Evolutionary conservation across 2,113 vertebrate genomes (phyloP), one percentile per base, ranked within the genome.

Genomic region (Platichthys stellatus): DNA sequence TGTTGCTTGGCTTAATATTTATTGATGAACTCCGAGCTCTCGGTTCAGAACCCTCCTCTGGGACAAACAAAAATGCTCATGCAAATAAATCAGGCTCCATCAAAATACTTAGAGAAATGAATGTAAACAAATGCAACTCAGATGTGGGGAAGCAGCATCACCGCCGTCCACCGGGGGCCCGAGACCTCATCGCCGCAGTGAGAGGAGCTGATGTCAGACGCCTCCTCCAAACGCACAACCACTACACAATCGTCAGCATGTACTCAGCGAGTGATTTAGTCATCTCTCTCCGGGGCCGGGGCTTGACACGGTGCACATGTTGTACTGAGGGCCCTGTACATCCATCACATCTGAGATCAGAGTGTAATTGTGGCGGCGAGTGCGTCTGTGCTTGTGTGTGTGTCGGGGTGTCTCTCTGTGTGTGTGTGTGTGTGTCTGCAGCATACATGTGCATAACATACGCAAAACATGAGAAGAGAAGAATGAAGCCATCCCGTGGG

Each of bases 101-200:
- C 74, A 76, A 84, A 31, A 86, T 56, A 53, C 77, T 82, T 70
- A 87, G 81, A 90, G 84, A 86, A 88, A 90, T 85, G 82, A 82
- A 86, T 76, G 82, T 87, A 90, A 91, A 88, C 81, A 88, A 90
- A 89, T 83, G 78, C 82, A 59, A 88, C 77, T 92, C 86, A 90
- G 87, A 90, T 87, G 86, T 90, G 76, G 72, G 40, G 40, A 65
- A 77, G 59, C 17, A 2, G 53, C 86, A 74, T 80, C 69, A n/a
- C 5, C 18, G 63, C 1, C 6, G 45, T 76, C 78, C 76, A 4
- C 26, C 3, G 58, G 78, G 78, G 71, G 66, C 65, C 63, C 58
- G 21, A 31, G 66, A 81, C 78, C 73, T 82, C 81, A 64, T 87
- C 80, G 24, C 65, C 12, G 54, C 76, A 35, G 72, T 76, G 76